These are phyloP conservation scores for Archips xylosteana DNA, from an alignment of 2,888 invertebrate species.

Conservation along the genomic window DNA sequence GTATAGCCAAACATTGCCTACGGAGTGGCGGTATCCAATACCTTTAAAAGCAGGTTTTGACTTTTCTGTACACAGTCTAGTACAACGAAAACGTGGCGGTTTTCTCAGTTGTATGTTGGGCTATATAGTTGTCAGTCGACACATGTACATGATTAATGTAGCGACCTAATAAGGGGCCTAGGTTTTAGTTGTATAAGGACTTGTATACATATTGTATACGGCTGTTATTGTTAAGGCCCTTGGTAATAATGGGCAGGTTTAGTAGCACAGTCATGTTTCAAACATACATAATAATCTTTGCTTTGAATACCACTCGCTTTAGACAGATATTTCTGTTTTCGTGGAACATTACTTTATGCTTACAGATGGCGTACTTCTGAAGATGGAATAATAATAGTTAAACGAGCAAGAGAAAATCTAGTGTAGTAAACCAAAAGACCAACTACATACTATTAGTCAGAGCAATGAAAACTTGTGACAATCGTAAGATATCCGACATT, in stretches of 20 bases:
- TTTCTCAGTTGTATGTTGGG: too few relatives aligned
- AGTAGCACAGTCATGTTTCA: conserved; percentile 12
- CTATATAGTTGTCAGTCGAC: conserved; percentile 4
- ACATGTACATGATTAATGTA: conserved; percentile 12
- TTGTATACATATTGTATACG: conserved; percentile 12
- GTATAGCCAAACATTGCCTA: too few relatives aligned
- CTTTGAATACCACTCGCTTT: conserved; percentile 16
- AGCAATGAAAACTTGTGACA: too few relatives aligned
- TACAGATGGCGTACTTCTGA: neutral
- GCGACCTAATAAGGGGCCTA: conserved; percentile 8
- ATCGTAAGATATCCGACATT: too few relatives aligned
- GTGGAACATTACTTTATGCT: neutral
- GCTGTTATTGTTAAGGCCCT: conserved; percentile 3
- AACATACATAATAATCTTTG: neutral
- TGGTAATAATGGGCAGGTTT: conserved; percentile 7
- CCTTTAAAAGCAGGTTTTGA: too few relatives aligned
- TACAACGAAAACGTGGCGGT: too few relatives aligned
- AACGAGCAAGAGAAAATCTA: too few relatives aligned
- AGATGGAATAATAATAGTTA: neutral
- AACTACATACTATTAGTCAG: too few relatives aligned
- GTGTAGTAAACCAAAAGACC: too few relatives aligned
- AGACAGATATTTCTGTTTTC: neutral
- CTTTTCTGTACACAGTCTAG: too few relatives aligned
- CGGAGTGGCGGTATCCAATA: too few relatives aligned
- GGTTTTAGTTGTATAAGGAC: conserved; percentile 3